phyloP scores from a whole-genome alignment of 2,797 vertebrate species.

The Nasua narica region DNA sequence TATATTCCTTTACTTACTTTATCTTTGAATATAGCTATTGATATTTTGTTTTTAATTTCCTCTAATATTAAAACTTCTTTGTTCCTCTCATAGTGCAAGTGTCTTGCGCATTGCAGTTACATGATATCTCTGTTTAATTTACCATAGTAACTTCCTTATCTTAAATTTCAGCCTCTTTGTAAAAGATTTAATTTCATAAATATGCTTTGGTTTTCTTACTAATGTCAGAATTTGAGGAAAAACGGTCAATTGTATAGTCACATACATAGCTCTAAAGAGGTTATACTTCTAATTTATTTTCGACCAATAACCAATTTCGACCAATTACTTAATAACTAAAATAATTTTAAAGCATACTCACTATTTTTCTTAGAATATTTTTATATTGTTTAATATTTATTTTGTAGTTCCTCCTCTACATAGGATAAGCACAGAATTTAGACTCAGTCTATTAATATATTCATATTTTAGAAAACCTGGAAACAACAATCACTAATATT shows the following conservation, averaged over 20 bases:
- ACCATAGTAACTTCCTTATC: background rate
- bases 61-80: background rate
- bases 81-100: background rate
- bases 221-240: background rate
- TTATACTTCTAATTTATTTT: background rate
- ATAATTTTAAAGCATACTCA: background rate
- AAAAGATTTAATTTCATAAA: background rate
- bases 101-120: background rate
- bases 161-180: constrained; percentile 38
- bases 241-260: background rate
- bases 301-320: no score
- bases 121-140: background rate
- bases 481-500: background rate
- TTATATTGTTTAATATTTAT: background rate
- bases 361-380: constrained; percentile 31
- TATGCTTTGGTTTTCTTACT: constrained; percentile 9
- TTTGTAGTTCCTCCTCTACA: background rate
- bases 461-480: constrained; percentile 33
- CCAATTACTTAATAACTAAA: background rate
- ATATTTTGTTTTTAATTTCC: background rate
- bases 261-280: background rate
- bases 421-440: background rate
- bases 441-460: background rate
- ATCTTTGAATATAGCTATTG: background rate
- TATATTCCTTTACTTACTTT: constrained; percentile 17